Evolutionary conservation across 2,888 invertebrate species (phyloP).

Genomic region (Pediacus dermestoides): DNA sequence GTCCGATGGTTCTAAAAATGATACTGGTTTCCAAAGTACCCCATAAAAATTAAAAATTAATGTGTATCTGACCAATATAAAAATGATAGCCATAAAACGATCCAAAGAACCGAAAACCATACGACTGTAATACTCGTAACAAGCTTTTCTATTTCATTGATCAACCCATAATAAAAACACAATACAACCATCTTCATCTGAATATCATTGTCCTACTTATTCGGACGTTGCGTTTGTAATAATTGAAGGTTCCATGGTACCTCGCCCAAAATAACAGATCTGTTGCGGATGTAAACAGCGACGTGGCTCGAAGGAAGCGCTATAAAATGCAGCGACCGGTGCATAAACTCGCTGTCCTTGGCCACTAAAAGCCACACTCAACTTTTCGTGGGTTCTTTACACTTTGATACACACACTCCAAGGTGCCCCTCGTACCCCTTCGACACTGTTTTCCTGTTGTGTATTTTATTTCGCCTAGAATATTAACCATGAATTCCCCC

Average conservation of each 20-base stretch:
- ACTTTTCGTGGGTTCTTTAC: slow-evolving; percentile 29
- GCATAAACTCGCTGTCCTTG: slow-evolving; percentile 44
- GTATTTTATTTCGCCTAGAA: no score
- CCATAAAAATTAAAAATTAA: no score
- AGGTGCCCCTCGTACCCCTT: slow-evolving; percentile 13
- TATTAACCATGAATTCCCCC: no score
- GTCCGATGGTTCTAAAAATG: no score
- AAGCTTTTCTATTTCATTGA: no score
- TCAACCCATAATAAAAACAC: no score
- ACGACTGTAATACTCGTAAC: no score
- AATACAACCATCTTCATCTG: background rate
- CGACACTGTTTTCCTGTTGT: slow-evolving; percentile 8
- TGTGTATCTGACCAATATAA: no score
- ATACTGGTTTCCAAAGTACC: no score
- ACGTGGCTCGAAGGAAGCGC: slow-evolving; percentile 34
- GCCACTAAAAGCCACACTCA: slow-evolving; percentile 34
- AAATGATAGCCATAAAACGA: no score
- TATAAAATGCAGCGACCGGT: slow-evolving; percentile 42
- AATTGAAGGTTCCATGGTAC: slow-evolving; percentile 7
- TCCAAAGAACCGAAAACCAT: no score
- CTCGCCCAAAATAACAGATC: slow-evolving; percentile 9
- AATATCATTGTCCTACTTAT: slow-evolving; percentile 6
- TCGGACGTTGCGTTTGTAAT: background rate
- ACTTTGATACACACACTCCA: slow-evolving; percentile 21
- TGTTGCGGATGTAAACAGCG: slow-evolving; percentile 35